phyloP scores from a whole-genome alignment of 2,888 invertebrate genomes.

The Saturnia pavonia region DNA sequence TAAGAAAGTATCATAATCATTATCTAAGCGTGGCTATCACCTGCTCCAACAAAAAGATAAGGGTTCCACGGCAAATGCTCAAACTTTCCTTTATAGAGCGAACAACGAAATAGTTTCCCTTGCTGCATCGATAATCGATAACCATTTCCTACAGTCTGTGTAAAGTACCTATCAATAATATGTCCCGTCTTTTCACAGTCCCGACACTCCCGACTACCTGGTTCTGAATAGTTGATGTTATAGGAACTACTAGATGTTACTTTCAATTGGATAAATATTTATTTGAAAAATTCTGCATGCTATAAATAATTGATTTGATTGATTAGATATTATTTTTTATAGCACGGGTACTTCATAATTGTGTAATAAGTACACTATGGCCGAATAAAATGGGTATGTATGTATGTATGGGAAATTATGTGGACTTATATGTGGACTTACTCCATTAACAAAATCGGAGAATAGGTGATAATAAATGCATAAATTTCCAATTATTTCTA shows the following conservation, averaged over 20 bases:
- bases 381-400: too few species aligned
- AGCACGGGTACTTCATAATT: neutral
- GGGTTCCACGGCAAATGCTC: slow-evolving; percentile 7
- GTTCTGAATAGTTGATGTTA: slow-evolving; percentile 33
- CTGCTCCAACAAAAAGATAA: slow-evolving; percentile 3
- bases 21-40: neutral
- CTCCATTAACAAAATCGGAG: too few species aligned
- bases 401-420: too few species aligned
- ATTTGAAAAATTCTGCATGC: too few species aligned
- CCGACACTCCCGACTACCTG: slow-evolving; percentile 35
- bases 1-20: too few species aligned
- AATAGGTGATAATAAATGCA: too few species aligned
- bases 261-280: too few species aligned
- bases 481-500: too few species aligned
- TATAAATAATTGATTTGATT: too few species aligned
- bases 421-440: too few species aligned
- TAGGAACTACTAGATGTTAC: slow-evolving; percentile 33
- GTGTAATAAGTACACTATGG: neutral
- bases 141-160: slow-evolving; percentile 28
- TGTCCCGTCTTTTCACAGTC: slow-evolving; percentile 31
- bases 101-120: slow-evolving; percentile 26
- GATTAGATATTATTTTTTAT: neutral
- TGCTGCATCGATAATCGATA: slow-evolving; percentile 32
- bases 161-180: slow-evolving; percentile 34
- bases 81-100: slow-evolving; percentile 19